Evolutionary conservation across 2,797 vertebrate genomes (phyloP), one percentile per base, ranked within the genome.

Genomic region (Mergus octosetaceus): DNA sequence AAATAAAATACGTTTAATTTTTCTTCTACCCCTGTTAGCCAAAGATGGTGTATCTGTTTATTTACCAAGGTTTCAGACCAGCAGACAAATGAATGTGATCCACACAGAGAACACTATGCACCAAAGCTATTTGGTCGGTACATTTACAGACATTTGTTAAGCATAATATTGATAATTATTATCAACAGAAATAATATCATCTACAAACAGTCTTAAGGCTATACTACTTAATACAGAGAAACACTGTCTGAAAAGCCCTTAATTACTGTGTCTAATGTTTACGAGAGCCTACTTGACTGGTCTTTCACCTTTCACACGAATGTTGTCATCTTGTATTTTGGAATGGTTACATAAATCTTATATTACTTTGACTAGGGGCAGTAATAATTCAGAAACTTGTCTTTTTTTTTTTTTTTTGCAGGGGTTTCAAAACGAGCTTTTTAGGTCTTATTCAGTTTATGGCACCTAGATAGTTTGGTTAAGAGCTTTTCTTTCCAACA

Each of bases 21-120:
- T 77, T 60, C 64, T 21, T 47, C 6, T 75, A 28, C 20, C 6
- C 19, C 41, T 74, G 11, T 60, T 69, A 65, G 4, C 54, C 56
- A 57, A 73, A 73, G 18, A 16, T 34, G 8, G 6, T 28, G 1
- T 13, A 58, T 58, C 28, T 11, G 18, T 76, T 71, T 65, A 14
- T 45, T 82, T 58, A 70, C 34, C 17, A 32, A 51, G 17, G 36
- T 54, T 75, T 87, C 66, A 69, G 45, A 64, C 13, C 0, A 4
- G 54, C 2, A 86, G 25, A 32, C 6, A 47, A 76, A 30, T 0
- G 1, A 10, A 27, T 4, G 2, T 6, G 36, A 64, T 13, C 41
- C 41, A 51, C 22, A 49, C 28, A 45, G 14, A 74, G 6, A 79
- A 34, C 25, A 34, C 6, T 54, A 7, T 12, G 78, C 38, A 51